Evolutionary conservation across 2,888 invertebrate genomes (phyloP), one percentile per base, ranked within the genome.

Genomic region (Brachyptera risi): DNA sequence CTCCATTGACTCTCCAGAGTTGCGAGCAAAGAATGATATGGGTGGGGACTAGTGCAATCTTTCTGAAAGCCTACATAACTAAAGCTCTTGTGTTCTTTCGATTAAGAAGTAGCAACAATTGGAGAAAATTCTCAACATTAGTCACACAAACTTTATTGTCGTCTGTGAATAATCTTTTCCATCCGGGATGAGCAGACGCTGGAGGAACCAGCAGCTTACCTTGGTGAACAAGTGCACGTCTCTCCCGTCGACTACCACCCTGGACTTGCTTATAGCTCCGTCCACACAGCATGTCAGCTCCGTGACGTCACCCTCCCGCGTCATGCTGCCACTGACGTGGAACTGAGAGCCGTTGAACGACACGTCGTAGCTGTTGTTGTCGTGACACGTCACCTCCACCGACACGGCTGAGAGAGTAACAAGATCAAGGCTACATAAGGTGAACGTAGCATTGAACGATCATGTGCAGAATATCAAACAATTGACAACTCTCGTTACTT

Each of bases 171-270:
- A n/a, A n/a, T n/a, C n/a, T n/a, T n/a, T n/a, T n/a, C n/a, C n/a
- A n/a, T n/a, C n/a, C n/a, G n/a, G n/a, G n/a, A n/a, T n/a, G n/a
- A n/a, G n/a, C n/a, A n/a, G n/a, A n/a, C n/a, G n/a, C n/a, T n/a
- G n/a, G n/a, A n/a, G n/a, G n/a, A n/a, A n/a, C n/a, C n/a, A 15
- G 9, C 9, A 17, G 3, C 19, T 72, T 73, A 85, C 86, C 70
- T 81, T 75, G 61, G 84, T 80, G 70, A 89, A 90, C 35, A 90
- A 68, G 65, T 84, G 79, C n/a, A 90, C 67, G 60, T 79, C 77
- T 38, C 81, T 76, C 1, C 78, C 78, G 65, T 82, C 77, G 60
- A 79, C 74, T 21, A 84, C 81, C 21, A 85, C 76, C 68, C 79
- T 82, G n/a, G 79, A 78, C 59, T 78, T 81, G 0, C 74, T 75